A percentile compares a stretch with the other conserved stretches of the same genome.
These are phyloP conservation scores for Zaprionus bogoriensis DNA, from an alignment of 2,888 invertebrate genomes.

Conservation along the genomic window DNA sequence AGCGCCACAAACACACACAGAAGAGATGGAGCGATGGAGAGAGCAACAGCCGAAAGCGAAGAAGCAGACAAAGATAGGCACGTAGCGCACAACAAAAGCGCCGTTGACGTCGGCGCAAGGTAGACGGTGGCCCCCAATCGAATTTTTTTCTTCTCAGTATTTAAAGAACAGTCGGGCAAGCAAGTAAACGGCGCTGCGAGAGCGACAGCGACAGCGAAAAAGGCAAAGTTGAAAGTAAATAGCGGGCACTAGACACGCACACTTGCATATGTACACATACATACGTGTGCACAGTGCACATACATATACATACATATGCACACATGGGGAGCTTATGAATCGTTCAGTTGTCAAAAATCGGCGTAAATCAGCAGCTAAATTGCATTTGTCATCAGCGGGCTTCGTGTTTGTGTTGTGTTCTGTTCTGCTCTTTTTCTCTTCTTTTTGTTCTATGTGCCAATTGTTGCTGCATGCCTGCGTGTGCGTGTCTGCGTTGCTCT, in stretches of 20 bases:
- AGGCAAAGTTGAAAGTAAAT: conserved; percentile 65
- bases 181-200: conserved; percentile 66
- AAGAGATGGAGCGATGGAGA: conserved; percentile 42
- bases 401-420: conserved; percentile 36
- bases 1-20: conserved; percentile 30
- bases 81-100: conserved; percentile 54
- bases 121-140: conserved; percentile 62
- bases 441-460: conserved; percentile 34
- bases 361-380: conserved; percentile 28
- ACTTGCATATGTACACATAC: conserved; percentile 12
- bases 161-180: conserved; percentile 78
- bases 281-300: neutral
- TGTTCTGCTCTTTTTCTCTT: conserved; percentile 18
- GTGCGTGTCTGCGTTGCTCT: conserved; percentile 7
- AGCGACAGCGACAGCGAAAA: conserved; percentile 44
- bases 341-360: conserved; percentile 36
- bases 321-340: conserved; percentile 30
- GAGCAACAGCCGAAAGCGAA: conserved; percentile 18
- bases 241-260: conserved; percentile 36
- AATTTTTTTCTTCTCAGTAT: conserved; percentile 59
- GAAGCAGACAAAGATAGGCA: conserved; percentile 49
- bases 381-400: conserved; percentile 46
- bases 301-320: conserved; percentile 7
- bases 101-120: conserved; percentile 47
- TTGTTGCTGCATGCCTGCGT: conserved; percentile 32